Evolutionary conservation across 2,888 invertebrate species (phyloP).

Genomic region (Platerodrilus igneus): DNA sequence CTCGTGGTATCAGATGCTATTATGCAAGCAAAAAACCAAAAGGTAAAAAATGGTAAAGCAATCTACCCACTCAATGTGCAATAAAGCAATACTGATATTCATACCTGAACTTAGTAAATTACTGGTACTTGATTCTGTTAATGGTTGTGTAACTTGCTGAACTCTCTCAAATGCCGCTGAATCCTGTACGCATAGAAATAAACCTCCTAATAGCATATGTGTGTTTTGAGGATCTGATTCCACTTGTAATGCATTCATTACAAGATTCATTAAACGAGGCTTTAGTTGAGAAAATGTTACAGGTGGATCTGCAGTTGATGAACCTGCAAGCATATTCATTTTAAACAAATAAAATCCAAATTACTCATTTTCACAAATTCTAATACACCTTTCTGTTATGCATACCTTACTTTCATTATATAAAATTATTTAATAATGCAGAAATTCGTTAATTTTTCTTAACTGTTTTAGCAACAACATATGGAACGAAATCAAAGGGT

Average conservation of each 20-base stretch:
- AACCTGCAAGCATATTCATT: conserved; percentile 31
- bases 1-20: conserved; percentile 49
- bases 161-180: conserved; percentile 71
- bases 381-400: conserved; percentile 6
- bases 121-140: conserved; percentile 52
- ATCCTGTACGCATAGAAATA: conserved; percentile 74
- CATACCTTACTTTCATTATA: background rate
- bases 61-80: conserved; percentile 20
- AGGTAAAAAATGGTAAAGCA: conserved; percentile 17
- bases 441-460: too few species aligned
- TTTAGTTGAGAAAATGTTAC: conserved; percentile 66
- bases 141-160: conserved; percentile 57
- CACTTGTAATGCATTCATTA: conserved; percentile 77
- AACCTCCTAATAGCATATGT: conserved; percentile 79
- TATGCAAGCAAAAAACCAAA: conserved; percentile 34
- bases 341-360: conserved; percentile 22
- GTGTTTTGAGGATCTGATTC: conserved; percentile 83
- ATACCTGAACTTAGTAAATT: conserved; percentile 69
- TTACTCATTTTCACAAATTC: conserved; percentile 25
- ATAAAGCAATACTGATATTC: conserved; percentile 29
- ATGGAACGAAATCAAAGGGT: too few species aligned
- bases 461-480: too few species aligned
- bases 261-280: conserved; percentile 70
- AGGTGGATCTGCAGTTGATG: conserved; percentile 34
- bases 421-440: background rate